Evolutionary conservation across 1,140 invertebrate genomes (phyloP).

Genomic region (Drosophila athabasca): DNA sequence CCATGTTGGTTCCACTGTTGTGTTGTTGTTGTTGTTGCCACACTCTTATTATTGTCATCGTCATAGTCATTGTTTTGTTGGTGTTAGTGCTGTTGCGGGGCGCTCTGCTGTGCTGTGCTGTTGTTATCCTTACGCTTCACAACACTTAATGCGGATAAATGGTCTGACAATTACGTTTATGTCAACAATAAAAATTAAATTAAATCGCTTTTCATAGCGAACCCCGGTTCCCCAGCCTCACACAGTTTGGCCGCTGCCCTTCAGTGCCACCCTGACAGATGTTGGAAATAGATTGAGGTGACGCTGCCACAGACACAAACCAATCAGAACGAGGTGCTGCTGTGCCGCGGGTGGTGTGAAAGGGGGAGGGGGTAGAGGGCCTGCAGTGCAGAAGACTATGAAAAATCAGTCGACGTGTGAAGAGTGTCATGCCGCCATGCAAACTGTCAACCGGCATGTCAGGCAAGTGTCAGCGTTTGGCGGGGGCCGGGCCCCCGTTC

Average conservation of each 20-base stretch:
- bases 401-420: conserved; percentile 53
- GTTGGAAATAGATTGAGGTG: conserved; percentile 74
- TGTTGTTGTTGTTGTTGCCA: conserved; percentile 27
- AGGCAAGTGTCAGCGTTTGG: conserved; percentile 72
- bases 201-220: conserved; percentile 78
- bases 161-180: conserved; percentile 83
- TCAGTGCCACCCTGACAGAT: conserved; percentile 57
- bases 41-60: conserved; percentile 51
- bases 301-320: conserved; percentile 46
- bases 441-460: conserved; percentile 77
- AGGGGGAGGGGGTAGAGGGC: too few species aligned
- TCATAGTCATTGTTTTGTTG: conserved; percentile 52
- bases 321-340: conserved; percentile 49
- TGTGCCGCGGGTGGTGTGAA: neutral
- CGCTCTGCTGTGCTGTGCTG: conserved; percentile 27
- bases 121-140: conserved; percentile 81
- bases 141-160: conserved; percentile 83
- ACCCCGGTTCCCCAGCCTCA: neutral
- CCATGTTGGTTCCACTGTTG: conserved; percentile 56
- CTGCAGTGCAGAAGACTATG: conserved; percentile 50
- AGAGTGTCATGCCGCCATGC: conserved; percentile 73
- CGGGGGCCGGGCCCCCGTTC: conserved; percentile 43
- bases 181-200: conserved; percentile 83
- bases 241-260: neutral
- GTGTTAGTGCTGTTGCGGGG: conserved; percentile 22